Evolutionary conservation across 2,113 vertebrate genomes (phyloP), one percentile per base, ranked within the genome.

Genomic region (Oreochromis tanganicae): DNA sequence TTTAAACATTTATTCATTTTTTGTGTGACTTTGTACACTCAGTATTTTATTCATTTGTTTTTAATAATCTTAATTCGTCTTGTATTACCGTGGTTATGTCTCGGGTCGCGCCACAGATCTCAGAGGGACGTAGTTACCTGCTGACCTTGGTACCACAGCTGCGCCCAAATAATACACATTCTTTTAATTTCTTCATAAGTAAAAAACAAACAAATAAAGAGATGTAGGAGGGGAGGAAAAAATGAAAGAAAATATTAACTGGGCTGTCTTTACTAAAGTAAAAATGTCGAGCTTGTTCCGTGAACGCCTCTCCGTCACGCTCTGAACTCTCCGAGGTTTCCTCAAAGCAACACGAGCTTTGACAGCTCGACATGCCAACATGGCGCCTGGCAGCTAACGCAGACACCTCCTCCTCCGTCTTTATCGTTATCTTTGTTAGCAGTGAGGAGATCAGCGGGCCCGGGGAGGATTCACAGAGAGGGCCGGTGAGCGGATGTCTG

Each of bases 311-410:
- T 32, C 16, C 3, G 9, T 19, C 27, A 46, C 14, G 24, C 16
- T 19, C 1, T 32, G 71, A 80, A 63, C 29, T 59, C 19, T 85
- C 87, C 90, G 86, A 93, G 81, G 46, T 1, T 1, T 32, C 38
- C 0, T 95, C 91, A 94, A 95, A 2, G 93, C 19, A 87, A 3
- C 95, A 66, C 48, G 24, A 12, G 68, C 9, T 89, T 90, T 95
- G 93, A 94, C 94, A 94, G 92, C 91, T 85, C 9, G 75, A 32
- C 80, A 85, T 52, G 9, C 75, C 63, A 96, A 96, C 91, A 96
- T 97, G 96, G 96, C 96, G 94, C 89, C 88, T 68, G 86, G 50
- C 81, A 50, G 85, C 63, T 90, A 86, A 84, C 19, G 32, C 66
- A 19, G 10, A 46, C 52, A 27, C 17, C 71, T 78, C 71, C 43